Percentiles rank a stretch among this genome's conserved stretches.
Conservation (phyloP, 2,113 vertebrate genomes). For the Accipiter virgatus region DNA sequence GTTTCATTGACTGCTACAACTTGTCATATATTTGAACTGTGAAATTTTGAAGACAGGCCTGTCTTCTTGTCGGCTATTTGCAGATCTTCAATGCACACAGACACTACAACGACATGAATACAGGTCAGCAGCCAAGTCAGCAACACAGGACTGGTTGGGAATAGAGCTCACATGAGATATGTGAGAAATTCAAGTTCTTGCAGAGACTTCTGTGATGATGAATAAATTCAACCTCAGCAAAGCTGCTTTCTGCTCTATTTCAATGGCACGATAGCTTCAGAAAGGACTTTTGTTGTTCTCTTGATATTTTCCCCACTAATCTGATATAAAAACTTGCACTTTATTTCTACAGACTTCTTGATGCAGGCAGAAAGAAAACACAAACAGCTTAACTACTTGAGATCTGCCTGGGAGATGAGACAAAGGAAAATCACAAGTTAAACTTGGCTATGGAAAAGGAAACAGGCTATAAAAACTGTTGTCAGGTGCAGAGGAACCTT, state of each 20-base stretch:
- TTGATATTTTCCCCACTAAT: neutral
- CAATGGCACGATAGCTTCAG: neutral
- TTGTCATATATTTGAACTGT: neutral
- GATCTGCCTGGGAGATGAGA: neutral
- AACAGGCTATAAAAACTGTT: neutral
- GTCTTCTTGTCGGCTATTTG: neutral
- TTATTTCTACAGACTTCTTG: neutral
- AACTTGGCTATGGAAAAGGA: neutral
- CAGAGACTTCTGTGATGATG: neutral
- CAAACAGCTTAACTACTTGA: neutral
- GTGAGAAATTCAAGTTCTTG: neutral
- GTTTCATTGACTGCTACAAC: neutral
- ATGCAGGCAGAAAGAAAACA: neutral
- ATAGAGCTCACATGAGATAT: neutral
- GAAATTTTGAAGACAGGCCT: neutral
- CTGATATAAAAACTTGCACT: neutral
- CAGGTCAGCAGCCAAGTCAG: neutral
- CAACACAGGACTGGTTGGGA: neutral
- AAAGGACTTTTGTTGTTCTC: neutral
- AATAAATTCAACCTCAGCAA: neutral
- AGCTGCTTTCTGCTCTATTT: neutral
- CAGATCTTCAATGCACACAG: neutral
- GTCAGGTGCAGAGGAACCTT: neutral
- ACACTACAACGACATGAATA: accelerated
- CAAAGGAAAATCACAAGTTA: neutral